Conservation (phyloP, 2,797 vertebrate species). For the Rhinogobio ventralis region DNA sequence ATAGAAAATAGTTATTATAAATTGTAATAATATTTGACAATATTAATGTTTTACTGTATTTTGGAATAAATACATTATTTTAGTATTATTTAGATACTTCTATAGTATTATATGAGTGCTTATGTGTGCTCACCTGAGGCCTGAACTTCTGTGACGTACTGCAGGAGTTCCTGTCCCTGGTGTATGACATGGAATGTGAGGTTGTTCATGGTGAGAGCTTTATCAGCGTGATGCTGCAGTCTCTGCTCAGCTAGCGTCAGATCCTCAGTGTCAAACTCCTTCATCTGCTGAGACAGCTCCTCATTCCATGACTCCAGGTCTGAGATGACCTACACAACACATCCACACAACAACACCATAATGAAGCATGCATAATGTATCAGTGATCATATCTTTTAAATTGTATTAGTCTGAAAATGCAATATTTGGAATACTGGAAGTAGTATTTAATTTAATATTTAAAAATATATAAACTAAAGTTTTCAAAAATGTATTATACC, state of each 20-base stretch:
- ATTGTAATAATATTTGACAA: background rate
- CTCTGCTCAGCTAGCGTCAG: slow-evolving; percentile 94
- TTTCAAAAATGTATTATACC: too few relatives aligned
- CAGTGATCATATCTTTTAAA: background rate
- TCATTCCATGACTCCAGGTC: slow-evolving; percentile 98
- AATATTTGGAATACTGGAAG: background rate
- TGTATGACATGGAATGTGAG: slow-evolving; percentile 98
- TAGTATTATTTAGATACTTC: background rate
- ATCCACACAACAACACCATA: slow-evolving; percentile 4
- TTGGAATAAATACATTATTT: background rate
- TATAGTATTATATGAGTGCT: slow-evolving; percentile 43
- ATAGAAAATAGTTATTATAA: background rate
- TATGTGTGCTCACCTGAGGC: slow-evolving; percentile 86
- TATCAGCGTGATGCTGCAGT: slow-evolving; percentile 97
- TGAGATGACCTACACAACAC: slow-evolving; percentile 88
- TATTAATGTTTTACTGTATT: background rate
- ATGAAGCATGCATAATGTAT: background rate
- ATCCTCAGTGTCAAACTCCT: slow-evolving; percentile 95
- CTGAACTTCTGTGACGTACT: slow-evolving; percentile 97
- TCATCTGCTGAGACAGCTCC: slow-evolving; percentile 95
- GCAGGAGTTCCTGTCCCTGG: slow-evolving; percentile 95
- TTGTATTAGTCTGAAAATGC: background rate
- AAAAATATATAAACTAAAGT: background rate
- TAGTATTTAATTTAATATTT: background rate
- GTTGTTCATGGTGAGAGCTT: slow-evolving; percentile 98